These are phyloP conservation scores for Trichogramma pretiosum DNA, from an alignment of 1,140 invertebrate genomes.

Conservation along the genomic window DNA sequence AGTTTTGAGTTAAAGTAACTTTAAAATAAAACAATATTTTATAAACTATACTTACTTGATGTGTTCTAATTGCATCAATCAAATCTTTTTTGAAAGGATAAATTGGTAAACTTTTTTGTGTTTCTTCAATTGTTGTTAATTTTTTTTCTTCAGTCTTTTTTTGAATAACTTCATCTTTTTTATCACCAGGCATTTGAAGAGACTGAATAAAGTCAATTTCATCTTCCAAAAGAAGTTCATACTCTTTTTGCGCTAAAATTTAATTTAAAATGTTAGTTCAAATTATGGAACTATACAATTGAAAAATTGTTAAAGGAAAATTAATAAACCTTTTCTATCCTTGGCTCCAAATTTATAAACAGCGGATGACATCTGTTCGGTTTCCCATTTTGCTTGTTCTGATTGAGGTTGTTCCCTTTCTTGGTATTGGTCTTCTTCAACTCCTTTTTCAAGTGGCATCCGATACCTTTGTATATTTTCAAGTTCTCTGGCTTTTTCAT, in stretches of 20 bases:
- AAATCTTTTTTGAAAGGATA: slow-evolving; percentile 87
- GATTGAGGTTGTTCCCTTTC: slow-evolving; percentile 87
- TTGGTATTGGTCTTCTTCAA: slow-evolving; percentile 61
- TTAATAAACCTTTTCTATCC: slow-evolving; percentile 57
- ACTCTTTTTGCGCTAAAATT: slow-evolving; percentile 60
- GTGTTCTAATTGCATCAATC: slow-evolving; percentile 75
- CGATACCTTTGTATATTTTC: slow-evolving; percentile 88
- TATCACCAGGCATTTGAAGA: slow-evolving; percentile 74
- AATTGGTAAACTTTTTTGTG: slow-evolving; percentile 86
- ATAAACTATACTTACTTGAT: slow-evolving; percentile 70
- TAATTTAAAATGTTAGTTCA: slow-evolving; percentile 9
- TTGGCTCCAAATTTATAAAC: slow-evolving; percentile 88
- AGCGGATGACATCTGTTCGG: slow-evolving; percentile 91
- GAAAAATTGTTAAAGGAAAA: background rate
- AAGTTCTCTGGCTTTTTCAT: slow-evolving; percentile 85
- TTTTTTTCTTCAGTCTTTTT: slow-evolving; percentile 60
- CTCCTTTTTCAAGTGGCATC: slow-evolving; percentile 72
- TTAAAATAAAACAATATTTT: slow-evolving; percentile 1
- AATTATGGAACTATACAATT: background rate
- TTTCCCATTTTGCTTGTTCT: slow-evolving; percentile 97
- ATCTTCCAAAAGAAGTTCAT: slow-evolving; percentile 89
- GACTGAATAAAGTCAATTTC: slow-evolving; percentile 97
- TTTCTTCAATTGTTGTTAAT: slow-evolving; percentile 78
- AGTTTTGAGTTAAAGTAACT: slow-evolving; percentile 2
- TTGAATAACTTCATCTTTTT: slow-evolving; percentile 50